Evolutionary conservation across 2,113 vertebrate species (phyloP).

Genomic region (Hemiscyllium ocellatum): DNA sequence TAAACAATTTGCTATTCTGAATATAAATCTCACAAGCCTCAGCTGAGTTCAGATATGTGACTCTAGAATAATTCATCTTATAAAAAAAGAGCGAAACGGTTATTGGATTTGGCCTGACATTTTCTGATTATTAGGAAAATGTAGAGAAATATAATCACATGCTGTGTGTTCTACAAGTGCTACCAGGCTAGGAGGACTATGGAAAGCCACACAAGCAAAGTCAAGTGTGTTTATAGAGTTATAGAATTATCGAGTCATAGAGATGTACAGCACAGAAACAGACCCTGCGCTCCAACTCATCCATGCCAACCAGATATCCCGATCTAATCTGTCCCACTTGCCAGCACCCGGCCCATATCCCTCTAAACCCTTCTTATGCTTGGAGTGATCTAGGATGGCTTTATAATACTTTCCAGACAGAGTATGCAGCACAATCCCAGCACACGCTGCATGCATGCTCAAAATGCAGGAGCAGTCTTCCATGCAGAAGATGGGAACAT

Average conservation of each 20-base stretch:
- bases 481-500: too few relatives aligned
- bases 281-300: too few relatives aligned
- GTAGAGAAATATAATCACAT: neutral
- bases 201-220: neutral
- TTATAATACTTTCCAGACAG: too few relatives aligned
- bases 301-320: too few relatives aligned
- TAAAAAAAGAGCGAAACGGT: neutral
- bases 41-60: neutral
- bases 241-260: neutral
- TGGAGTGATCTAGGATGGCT: too few relatives aligned
- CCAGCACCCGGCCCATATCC: too few relatives aligned
- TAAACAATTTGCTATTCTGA: neutral
- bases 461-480: too few relatives aligned
- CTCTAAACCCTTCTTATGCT: too few relatives aligned
- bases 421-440: too few relatives aligned
- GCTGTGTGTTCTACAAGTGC: neutral
- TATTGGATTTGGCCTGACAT: neutral
- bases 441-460: too few relatives aligned
- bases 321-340: too few relatives aligned
- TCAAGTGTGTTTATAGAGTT: neutral
- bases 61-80: neutral
- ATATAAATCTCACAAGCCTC: neutral
- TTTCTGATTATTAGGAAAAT: neutral
- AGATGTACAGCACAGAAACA: too few relatives aligned
- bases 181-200: neutral